Conservation (phyloP, 2,797 vertebrate species). For the Merluccius polli region DNA sequence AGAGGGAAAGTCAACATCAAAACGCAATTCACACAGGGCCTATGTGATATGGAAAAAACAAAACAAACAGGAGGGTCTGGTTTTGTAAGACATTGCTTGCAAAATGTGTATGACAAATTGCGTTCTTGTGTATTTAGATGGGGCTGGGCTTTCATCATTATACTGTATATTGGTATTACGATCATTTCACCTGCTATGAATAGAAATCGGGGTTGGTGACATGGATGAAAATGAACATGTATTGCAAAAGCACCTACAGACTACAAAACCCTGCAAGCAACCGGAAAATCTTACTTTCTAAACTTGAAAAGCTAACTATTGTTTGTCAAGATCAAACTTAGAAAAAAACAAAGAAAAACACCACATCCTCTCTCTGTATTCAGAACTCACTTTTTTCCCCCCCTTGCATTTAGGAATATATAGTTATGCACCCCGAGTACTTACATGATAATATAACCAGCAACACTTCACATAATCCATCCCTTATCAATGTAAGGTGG, state of each 20-base stretch:
- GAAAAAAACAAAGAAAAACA: neutral
- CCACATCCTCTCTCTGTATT: neutral
- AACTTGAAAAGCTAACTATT: neutral
- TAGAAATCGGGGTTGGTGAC: neutral
- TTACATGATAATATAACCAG: constrained; percentile 33
- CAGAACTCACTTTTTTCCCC: neutral
- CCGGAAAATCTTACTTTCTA: neutral
- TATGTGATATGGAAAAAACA: neutral
- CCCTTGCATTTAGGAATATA: constrained; percentile 7
- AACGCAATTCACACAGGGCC: neutral
- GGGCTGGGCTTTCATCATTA: neutral
- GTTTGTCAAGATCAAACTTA: neutral
- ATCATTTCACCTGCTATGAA: neutral
- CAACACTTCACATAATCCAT: constrained; percentile 51
- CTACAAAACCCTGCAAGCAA: neutral
- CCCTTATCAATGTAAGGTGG: constrained; percentile 49
- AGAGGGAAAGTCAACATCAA: neutral
- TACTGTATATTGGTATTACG: neutral
- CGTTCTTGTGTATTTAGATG: neutral
- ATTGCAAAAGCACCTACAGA: neutral
- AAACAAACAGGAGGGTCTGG: neutral
- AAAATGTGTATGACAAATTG: neutral
- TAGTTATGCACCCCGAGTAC: constrained; percentile 18
- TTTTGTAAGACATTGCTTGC: neutral
- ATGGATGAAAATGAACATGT: neutral